A percentile compares a stretch with the other conserved stretches of the same genome.
These are phyloP conservation scores for Idaea biselata DNA, from an alignment of 2,888 invertebrate species.

Conservation along the genomic window DNA sequence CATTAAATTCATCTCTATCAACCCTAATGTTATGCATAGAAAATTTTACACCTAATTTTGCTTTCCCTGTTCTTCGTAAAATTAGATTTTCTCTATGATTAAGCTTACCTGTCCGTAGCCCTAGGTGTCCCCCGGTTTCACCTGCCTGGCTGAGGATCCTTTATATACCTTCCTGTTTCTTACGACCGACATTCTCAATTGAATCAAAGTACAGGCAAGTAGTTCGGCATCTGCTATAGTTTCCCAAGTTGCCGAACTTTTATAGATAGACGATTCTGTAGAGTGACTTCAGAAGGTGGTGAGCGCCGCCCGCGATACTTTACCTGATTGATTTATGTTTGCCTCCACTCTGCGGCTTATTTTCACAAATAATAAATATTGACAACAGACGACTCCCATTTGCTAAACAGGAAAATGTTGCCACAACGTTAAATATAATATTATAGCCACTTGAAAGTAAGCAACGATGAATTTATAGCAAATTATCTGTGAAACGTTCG, in stretches of 20 bases:
- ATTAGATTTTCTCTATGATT: neutral
- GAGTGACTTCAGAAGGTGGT: neutral
- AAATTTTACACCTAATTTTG: neutral
- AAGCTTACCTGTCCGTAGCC: neutral
- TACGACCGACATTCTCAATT: neutral
- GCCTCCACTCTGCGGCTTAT: constrained; percentile 3
- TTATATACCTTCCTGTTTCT: neutral
- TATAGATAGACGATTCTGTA: neutral
- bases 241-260: neutral
- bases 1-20: neutral
- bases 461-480: constrained; percentile 1
- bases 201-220: neutral
- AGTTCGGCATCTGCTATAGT: neutral
- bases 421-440: neutral
- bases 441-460: neutral
- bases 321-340: constrained; percentile 19
- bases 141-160: neutral
- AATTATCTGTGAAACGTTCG: constrained; percentile 7
- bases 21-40: neutral
- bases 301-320: neutral
- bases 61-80: constrained; percentile 1
- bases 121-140: neutral
- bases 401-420: neutral
- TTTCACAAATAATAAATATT: constrained; percentile 6
- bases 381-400: neutral